phyloP scores from a whole-genome alignment of 2,113 vertebrate species.

The Acrocephalus kingi region DNA sequence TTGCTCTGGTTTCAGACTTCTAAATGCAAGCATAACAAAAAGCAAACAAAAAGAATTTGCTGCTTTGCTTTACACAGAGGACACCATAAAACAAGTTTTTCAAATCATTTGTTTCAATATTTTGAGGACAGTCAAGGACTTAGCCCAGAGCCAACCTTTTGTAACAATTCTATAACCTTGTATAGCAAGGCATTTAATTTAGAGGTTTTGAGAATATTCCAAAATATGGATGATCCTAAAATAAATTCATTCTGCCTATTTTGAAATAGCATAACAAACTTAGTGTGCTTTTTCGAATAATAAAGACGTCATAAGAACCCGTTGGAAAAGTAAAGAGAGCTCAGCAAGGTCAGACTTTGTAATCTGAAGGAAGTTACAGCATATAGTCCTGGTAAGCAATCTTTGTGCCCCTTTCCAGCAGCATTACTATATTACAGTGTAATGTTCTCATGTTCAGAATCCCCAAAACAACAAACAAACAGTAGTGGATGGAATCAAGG shows the following conservation, averaged over 20 bases:
- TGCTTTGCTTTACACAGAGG: background rate
- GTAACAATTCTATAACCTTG: background rate
- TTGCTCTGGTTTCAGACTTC: background rate
- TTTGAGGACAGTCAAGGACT: background rate
- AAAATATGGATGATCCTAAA: background rate
- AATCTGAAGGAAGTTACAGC: background rate
- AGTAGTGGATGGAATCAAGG: background rate
- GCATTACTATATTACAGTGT: background rate
- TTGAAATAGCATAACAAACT: background rate
- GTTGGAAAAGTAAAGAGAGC: background rate
- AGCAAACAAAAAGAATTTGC: background rate
- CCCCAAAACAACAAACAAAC: background rate
- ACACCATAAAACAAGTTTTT: background rate
- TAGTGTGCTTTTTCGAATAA: background rate
- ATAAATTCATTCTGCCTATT: background rate
- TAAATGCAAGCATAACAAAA: background rate
- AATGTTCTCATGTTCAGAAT: background rate
- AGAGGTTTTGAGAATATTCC: background rate
- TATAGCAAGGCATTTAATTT: background rate
- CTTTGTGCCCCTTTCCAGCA: background rate
- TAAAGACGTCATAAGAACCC: background rate
- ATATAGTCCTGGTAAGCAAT: background rate
- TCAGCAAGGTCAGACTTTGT: background rate
- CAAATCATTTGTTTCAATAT: background rate
- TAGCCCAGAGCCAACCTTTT: background rate